Evolutionary conservation across 2,113 vertebrate genomes (phyloP).

Genomic region (Grus americana): DNA sequence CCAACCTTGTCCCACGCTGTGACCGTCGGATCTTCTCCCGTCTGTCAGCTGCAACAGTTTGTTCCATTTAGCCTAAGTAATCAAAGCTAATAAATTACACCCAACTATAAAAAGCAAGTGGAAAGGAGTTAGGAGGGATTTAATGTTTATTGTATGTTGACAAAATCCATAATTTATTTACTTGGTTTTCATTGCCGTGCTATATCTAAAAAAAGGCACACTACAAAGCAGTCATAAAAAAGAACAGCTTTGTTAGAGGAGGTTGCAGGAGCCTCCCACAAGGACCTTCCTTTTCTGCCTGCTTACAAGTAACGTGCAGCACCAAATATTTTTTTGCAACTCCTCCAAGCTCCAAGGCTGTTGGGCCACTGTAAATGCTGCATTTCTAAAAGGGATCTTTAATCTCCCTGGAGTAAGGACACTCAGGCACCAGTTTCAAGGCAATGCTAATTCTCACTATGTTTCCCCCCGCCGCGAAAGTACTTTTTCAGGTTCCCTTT

Average conservation of each 20-base stretch:
- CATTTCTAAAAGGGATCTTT: neutral
- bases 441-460: neutral
- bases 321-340: neutral
- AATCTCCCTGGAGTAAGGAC: neutral
- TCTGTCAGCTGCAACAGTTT: neutral
- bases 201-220: neutral
- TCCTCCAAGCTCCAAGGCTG: neutral
- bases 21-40: neutral
- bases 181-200: neutral
- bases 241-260: neutral
- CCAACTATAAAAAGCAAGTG: neutral
- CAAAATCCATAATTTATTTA: neutral
- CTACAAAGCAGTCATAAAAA: neutral
- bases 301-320: neutral
- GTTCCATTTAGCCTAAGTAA: neutral
- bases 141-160: neutral
- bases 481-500: neutral
- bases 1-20: neutral
- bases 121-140: neutral
- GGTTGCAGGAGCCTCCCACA: neutral
- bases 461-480: rapidly evolving
- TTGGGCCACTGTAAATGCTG: neutral
- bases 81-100: neutral
- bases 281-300: neutral
- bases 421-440: neutral